These are phyloP conservation scores for Caranx melampygus DNA, from an alignment of 2,113 vertebrate species.

Conservation along the genomic window DNA sequence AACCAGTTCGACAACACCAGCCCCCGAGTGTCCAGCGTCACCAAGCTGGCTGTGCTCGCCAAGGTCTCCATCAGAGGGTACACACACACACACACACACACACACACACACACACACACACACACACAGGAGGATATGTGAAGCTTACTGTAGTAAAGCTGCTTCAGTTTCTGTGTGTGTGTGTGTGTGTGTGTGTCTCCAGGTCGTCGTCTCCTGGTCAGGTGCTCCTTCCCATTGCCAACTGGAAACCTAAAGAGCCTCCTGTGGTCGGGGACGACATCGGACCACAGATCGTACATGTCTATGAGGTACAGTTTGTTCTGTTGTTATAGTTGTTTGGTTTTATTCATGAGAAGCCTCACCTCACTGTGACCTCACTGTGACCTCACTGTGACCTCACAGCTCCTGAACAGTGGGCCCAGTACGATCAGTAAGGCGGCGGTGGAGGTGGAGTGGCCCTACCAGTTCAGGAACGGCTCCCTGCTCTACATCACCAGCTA, in stretches of 20 bases:
- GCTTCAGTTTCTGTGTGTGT: neutral
- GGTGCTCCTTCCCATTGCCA: conserved; percentile 94
- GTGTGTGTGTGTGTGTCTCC: conserved; percentile 35
- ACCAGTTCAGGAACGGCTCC: conserved; percentile 87
- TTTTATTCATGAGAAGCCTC: too few species aligned
- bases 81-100: conserved; percentile 32
- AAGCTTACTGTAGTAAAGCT: too few species aligned
- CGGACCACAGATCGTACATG: conserved; percentile 92
- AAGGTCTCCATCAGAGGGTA: conserved; percentile 96
- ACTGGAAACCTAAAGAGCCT: conserved; percentile 89
- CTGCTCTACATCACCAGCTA: conserved; percentile 90
- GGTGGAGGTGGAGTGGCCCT: conserved; percentile 90
- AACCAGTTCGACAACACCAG: conserved; percentile 92
- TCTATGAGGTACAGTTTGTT: conserved; percentile 89
- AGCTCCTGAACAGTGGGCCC: conserved; percentile 95
- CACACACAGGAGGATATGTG: too few species aligned
- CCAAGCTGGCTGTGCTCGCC: conserved; percentile 89
- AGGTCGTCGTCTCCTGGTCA: conserved; percentile 93
- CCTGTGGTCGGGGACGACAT: conserved; percentile 91
- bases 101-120: neutral
- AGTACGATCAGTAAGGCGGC: conserved; percentile 96
- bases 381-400: neutral
- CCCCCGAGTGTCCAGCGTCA: conserved; percentile 85
- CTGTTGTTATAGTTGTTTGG: too few species aligned
- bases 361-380: too few species aligned